Evolutionary conservation across 37 sponge, comb jelly and placozoan genomes (phyloP).

Genomic region (Aplysina aerophoba): DNA sequence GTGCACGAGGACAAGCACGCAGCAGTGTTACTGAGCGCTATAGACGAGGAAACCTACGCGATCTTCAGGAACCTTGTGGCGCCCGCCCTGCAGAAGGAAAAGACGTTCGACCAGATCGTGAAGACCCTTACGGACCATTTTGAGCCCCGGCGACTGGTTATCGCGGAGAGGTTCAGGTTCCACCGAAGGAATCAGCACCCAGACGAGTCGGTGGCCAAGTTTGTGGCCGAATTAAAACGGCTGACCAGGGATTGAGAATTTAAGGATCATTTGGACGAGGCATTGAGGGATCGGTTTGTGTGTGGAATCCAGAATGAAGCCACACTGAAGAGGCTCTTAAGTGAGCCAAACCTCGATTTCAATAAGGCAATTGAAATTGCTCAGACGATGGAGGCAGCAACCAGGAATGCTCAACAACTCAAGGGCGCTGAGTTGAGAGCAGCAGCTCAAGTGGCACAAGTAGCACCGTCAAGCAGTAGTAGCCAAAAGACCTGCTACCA

Average conservation of each 20-base stretch:
- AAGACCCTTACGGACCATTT: not conserved
- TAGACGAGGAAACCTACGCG: constrained; percentile 12
- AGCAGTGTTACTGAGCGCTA: not conserved
- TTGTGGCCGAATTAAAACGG: not conserved
- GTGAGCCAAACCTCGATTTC: not conserved
- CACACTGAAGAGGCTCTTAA: not conserved
- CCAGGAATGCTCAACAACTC: not conserved
- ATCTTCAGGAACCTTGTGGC: constrained; percentile 13
- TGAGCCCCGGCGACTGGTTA: not conserved
- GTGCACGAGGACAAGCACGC: constrained; percentile 19
- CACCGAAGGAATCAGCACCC: constrained; percentile 5
- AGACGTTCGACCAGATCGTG: constrained; percentile 7
- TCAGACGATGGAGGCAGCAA: not conserved
- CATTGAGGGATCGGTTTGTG: constrained; percentile 21
- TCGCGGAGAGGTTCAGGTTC: too few relatives aligned
- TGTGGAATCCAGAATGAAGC: not conserved
- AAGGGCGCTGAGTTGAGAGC: not conserved
- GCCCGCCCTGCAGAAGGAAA: not conserved
- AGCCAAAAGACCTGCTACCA: too few relatives aligned
- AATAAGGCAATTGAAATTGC: constrained; percentile 15
- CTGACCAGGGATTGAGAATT: not conserved
- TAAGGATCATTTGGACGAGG: constrained; percentile 2
- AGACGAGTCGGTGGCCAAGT: not conserved
- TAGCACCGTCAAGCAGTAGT: too few relatives aligned
- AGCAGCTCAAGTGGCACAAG: not conserved